Evolutionary conservation across 2,888 invertebrate species (phyloP).

Genomic region (Xylophagus ater): DNA sequence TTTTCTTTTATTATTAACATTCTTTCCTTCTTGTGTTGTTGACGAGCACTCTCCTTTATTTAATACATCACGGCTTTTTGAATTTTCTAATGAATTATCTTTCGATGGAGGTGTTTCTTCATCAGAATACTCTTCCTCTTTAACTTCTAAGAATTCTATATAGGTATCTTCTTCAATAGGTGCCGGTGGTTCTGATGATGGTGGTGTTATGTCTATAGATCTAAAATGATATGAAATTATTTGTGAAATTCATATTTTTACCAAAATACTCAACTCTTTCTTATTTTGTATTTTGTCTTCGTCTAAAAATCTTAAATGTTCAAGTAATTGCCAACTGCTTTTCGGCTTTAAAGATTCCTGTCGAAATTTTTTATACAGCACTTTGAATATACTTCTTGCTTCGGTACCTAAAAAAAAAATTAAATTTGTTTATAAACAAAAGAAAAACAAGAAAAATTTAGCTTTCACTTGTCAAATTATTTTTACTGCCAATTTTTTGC

Average conservation of each 20-base stretch:
- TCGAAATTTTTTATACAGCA: slow-evolving; percentile 35
- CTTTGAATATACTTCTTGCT: slow-evolving; percentile 35
- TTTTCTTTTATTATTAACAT: no score
- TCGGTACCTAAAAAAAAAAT: slow-evolving; percentile 27
- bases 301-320: slow-evolving; percentile 14
- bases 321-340: slow-evolving; percentile 33
- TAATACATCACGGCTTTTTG: slow-evolving; percentile 26
- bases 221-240: neutral
- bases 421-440: slow-evolving; percentile 3
- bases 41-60: slow-evolving; percentile 6
- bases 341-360: slow-evolving; percentile 31
- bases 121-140: slow-evolving; percentile 29
- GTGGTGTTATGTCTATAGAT: neutral
- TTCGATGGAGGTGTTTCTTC: slow-evolving; percentile 18
- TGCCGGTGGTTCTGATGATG: neutral
- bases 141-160: slow-evolving; percentile 34
- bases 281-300: neutral
- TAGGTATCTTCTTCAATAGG: slow-evolving; percentile 20
- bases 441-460: neutral
- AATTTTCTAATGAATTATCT: slow-evolving; percentile 13
- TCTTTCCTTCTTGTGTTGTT: no score
- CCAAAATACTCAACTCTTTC: neutral
- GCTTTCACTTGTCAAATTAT: slow-evolving; percentile 30
- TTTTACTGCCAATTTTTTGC: slow-evolving; percentile 33
- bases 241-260: neutral